A percentile compares a stretch with the other conserved stretches of the same genome.
Conservation (phyloP, 2,888 invertebrate genomes). For the Macrosiphum euphorbiae region DNA sequence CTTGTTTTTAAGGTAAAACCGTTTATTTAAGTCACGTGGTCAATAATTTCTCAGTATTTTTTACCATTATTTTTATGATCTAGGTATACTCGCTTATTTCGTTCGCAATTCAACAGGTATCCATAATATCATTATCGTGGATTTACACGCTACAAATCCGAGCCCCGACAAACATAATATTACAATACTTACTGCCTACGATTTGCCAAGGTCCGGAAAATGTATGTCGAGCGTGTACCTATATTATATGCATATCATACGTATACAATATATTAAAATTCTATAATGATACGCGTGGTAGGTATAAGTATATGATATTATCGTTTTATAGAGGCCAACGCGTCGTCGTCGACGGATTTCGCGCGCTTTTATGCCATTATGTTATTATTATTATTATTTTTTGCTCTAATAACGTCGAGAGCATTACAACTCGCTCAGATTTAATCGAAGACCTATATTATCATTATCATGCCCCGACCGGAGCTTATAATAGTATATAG, state of each 20-base stretch:
- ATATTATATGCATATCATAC: too few species aligned
- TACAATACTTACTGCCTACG: neutral
- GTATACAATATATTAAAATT: too few species aligned
- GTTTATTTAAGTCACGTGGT: too few species aligned
- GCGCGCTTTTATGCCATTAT: neutral
- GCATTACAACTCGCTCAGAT: neutral
- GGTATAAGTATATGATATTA: neutral
- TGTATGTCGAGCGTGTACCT: neutral
- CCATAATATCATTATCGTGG: too few species aligned
- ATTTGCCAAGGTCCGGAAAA: neutral
- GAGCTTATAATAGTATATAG: neutral
- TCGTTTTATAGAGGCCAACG: neutral
- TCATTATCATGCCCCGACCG: neutral
- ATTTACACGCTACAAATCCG: neutral
- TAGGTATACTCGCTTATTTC: too few species aligned
- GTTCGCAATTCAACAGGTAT: neutral
- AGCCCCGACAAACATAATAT: neutral
- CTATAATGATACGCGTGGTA: neutral
- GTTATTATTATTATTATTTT: neutral
- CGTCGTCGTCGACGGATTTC: neutral
- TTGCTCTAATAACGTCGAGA: constrained; percentile 28
- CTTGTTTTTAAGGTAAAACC: too few species aligned
- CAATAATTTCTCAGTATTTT: too few species aligned
- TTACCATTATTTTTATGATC: too few species aligned
- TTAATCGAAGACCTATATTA: neutral